Conservation (phyloP, 1,140 invertebrate species). For the Conus ventricosus region DNA sequence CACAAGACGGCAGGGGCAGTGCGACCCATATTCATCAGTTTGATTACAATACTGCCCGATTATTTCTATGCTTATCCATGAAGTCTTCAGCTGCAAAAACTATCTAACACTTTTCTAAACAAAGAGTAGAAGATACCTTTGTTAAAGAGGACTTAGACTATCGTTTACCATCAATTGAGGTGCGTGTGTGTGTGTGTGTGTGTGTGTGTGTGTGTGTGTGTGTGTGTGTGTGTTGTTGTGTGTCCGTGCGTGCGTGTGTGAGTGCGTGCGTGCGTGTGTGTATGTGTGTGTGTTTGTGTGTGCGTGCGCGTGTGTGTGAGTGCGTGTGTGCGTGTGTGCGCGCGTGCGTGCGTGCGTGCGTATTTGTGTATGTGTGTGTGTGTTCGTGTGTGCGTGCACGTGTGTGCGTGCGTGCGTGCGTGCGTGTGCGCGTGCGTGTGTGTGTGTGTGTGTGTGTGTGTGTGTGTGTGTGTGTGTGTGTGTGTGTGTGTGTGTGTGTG, state of each 20-base stretch:
- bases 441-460: not conserved
- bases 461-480: not conserved
- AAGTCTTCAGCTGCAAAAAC: no score
- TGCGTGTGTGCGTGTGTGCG: not conserved
- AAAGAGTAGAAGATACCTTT: no score
- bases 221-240: slow-evolving; percentile 7
- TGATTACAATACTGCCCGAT: no score
- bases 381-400: not conserved
- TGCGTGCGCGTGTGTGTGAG: no score
- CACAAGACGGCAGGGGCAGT: no score
- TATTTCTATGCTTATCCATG: no score
- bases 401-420: not conserved
- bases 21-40: no score
- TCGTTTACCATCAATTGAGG: no score
- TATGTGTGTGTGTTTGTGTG: not conserved
- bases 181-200: not conserved
- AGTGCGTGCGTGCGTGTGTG: not conserved
- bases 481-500: not conserved
- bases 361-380: not conserved
- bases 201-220: not conserved
- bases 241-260: not conserved
- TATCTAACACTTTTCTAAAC: no score
- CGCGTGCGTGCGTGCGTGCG: not conserved
- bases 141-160: no score
- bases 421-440: not conserved